These are phyloP conservation scores for Lates japonicus DNA, from an alignment of 2,797 vertebrate genomes.

Conservation along the genomic window DNA sequence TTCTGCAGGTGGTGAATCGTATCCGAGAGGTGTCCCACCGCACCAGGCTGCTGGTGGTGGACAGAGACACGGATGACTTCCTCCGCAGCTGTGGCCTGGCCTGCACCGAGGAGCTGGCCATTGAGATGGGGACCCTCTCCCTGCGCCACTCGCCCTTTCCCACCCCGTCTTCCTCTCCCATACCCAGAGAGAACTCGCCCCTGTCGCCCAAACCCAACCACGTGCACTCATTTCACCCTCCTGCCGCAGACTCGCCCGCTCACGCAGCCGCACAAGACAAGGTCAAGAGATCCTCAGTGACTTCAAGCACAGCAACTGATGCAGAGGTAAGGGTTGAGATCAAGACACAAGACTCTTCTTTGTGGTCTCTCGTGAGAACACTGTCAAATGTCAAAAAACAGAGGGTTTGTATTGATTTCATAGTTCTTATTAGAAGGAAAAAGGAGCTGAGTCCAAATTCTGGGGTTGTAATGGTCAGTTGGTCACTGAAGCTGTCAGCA, in stretches of 20 bases:
- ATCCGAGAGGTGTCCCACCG: slow-evolving; percentile 91
- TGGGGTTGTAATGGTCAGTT: background rate
- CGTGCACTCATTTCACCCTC: slow-evolving; percentile 10
- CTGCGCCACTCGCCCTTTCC: slow-evolving; percentile 65
- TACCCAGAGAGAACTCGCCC: slow-evolving; percentile 74
- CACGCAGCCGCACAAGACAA: slow-evolving; percentile 10
- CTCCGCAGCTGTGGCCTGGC: slow-evolving; percentile 86
- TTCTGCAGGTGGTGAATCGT: slow-evolving; percentile 91
- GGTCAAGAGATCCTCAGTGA: slow-evolving; percentile 51
- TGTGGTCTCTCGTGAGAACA: background rate
- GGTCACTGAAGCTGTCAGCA: background rate
- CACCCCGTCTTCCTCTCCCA: slow-evolving; percentile 71
- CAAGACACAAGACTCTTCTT: background rate
- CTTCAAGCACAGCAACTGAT: slow-evolving; percentile 66
- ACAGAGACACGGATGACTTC: slow-evolving; percentile 91
- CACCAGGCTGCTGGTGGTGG: slow-evolving; percentile 92
- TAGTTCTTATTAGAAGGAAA: background rate
- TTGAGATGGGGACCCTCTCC: slow-evolving; percentile 84
- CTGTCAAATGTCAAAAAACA: background rate
- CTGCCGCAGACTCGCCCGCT: slow-evolving; percentile 34
- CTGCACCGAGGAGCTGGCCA: slow-evolving; percentile 89
- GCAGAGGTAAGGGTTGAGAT: slow-evolving; percentile 66
- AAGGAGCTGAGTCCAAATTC: background rate
- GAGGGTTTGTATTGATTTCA: background rate
- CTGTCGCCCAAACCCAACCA: slow-evolving; percentile 76